Conservation (phyloP, 2,888 invertebrate genomes). For the Drosophila borborema region DNA sequence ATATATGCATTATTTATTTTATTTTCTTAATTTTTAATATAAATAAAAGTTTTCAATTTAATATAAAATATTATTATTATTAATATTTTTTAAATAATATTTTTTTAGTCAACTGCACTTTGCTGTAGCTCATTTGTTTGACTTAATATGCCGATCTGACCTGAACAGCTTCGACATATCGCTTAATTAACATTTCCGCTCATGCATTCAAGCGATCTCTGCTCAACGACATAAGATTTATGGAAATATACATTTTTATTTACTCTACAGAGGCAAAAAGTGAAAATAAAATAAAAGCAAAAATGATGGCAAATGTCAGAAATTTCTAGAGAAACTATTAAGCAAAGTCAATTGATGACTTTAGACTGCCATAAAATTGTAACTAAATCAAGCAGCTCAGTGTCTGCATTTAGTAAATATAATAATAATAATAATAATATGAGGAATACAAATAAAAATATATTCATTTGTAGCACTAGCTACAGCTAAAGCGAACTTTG, state of each 20-base stretch:
- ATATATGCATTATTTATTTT: no score
- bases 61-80: no score
- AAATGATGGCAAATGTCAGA: neutral
- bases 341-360: neutral
- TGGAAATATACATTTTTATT: conserved; percentile 18
- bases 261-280: neutral
- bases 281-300: neutral
- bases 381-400: no score
- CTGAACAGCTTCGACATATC: conserved; percentile 29
- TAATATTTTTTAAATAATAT: no score
- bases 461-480: no score
- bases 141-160: conserved; percentile 16
- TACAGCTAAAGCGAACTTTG: conserved; percentile 6
- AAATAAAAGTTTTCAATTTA: no score
- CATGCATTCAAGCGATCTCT: conserved; percentile 34
- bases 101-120: neutral
- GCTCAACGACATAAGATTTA: conserved; percentile 39
- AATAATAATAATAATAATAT: neutral
- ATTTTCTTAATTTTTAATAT: no score
- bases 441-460: no score
- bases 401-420: neutral
- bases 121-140: conserved; percentile 24
- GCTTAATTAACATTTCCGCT: conserved; percentile 71
- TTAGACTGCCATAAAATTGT: no score
- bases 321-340: neutral